Evolutionary conservation across 2,888 invertebrate species (phyloP).

Genomic region (Acronicta aceris): DNA sequence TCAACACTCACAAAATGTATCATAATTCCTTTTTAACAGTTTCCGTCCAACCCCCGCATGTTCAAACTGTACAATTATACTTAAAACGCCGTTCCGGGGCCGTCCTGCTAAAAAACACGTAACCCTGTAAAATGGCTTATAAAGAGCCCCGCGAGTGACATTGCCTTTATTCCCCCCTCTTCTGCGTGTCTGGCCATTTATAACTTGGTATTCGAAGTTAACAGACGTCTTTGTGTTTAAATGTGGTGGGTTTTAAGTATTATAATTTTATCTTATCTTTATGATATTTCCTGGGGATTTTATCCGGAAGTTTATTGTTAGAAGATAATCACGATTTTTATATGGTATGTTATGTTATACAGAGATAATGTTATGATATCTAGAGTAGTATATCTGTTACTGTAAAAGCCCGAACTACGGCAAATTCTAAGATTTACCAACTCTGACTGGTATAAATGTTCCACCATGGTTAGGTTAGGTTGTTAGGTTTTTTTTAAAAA

Average conservation of each 20-base stretch:
- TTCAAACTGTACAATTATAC: constrained; percentile 6
- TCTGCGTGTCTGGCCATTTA: constrained; percentile 23
- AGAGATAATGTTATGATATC: no score
- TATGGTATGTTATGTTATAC: no score
- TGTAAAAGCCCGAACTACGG: no score
- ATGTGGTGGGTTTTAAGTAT: constrained; percentile 15
- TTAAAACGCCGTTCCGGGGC: constrained; percentile 12
- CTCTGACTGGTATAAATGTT: no score
- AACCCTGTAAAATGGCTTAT: constrained; percentile 12
- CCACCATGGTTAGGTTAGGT: no score
- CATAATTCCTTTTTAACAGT: constrained; percentile 30
- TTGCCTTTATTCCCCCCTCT: constrained; percentile 23
- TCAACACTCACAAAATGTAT: constrained; percentile 10
- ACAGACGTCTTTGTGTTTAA: constrained; percentile 39
- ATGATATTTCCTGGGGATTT: neutral
- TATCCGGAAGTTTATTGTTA: no score
- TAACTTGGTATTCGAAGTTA: constrained; percentile 30
- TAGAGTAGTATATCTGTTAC: no score
- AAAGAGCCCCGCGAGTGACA: constrained; percentile 27
- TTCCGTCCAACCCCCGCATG: constrained; percentile 16
- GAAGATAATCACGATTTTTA: no score
- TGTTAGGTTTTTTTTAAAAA: no score
- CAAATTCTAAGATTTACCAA: no score
- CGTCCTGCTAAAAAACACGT: constrained; percentile 16
- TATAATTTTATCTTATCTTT: constrained; percentile 22